Conservation (phyloP, 2,888 invertebrate species). For the Heliconius ismenius region DNA sequence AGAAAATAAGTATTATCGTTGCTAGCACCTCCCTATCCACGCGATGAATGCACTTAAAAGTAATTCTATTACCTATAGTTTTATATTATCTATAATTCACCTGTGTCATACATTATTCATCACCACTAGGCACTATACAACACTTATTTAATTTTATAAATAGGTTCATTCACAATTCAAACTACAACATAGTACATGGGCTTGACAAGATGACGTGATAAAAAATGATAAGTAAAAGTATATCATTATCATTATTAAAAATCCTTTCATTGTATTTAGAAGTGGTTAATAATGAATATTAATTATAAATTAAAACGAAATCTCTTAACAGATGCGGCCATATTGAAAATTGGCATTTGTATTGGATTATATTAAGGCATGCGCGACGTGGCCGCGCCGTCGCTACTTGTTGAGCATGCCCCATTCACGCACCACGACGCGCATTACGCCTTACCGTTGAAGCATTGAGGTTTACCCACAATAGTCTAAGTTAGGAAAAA, state of each 20-base stretch:
- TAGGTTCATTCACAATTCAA: background rate
- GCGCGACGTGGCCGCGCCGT: slow-evolving; percentile 56
- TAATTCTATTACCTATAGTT: background rate
- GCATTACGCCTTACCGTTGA: slow-evolving; percentile 51
- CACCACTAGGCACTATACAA: background rate
- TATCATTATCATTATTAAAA: background rate
- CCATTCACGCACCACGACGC: slow-evolving; percentile 73
- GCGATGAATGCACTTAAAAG: too few species aligned
- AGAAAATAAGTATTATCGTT: background rate
- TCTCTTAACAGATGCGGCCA: slow-evolving; percentile 54
- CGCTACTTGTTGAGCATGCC: slow-evolving; percentile 75
- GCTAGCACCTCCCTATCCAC: background rate
- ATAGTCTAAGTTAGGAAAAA: background rate
- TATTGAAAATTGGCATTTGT: slow-evolving; percentile 57
- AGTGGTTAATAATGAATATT: background rate
- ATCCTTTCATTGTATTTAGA: background rate
- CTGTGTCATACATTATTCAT: background rate
- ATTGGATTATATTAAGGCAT: slow-evolving; percentile 54
- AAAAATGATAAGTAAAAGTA: background rate
- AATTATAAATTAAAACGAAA: slow-evolving; percentile 17
- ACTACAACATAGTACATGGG: background rate
- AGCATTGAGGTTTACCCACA: background rate
- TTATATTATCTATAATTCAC: slow-evolving; percentile 4
- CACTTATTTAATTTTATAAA: background rate
- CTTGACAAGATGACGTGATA: background rate